Evolutionary conservation across 2,888 invertebrate species (phyloP), one percentile per base, ranked within the genome.

Genomic region (Crocallis elinguaria): DNA sequence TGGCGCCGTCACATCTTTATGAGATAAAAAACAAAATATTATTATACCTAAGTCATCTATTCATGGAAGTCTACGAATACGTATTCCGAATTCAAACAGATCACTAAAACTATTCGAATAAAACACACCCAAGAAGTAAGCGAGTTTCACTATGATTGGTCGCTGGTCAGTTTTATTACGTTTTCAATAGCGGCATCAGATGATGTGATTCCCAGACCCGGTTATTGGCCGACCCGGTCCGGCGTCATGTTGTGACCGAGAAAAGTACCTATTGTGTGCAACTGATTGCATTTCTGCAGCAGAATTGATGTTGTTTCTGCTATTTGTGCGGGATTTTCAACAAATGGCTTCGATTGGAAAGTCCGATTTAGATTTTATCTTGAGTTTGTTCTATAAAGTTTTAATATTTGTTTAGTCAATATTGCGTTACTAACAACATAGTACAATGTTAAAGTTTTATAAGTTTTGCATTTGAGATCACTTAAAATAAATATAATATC

Each of bases 121-220:
- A 23, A 17, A 36, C 6, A 21, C n/a, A 27, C 6, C 2, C 1
- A 11, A 8, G 42, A 13, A 32, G 23, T 36, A 56, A 49, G 44
- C 37, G 36, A 33, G 11, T 13, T 36, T 11, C 16, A 16, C 36
- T 23, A 14, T 1, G n/a, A n/a, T n/a, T 17, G 25, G 25, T 4
- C 17, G 21, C 53, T 61, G 64, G 62, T 51, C 49, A 58, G 49
- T 69, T 75, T 75, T 76, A 76, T 75, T 72, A 75, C 71, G 71
- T 76, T 76, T 76, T 73, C 75, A 75, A 76, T 74, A 68, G 62
- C 67, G 51, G 57, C 68, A n/a, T n/a, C n/a, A 74, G 69, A 76
- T 76, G 76, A 76, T 71, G 66, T 69, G 64, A 68, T 68, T 69
- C 64, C 61, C 63, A 60, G 62, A 49, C 49, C 53, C 58, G 53